Base-by-base conservation (phyloP, 2,888 invertebrate genomes). In the Pammene fasciana region DNA sequence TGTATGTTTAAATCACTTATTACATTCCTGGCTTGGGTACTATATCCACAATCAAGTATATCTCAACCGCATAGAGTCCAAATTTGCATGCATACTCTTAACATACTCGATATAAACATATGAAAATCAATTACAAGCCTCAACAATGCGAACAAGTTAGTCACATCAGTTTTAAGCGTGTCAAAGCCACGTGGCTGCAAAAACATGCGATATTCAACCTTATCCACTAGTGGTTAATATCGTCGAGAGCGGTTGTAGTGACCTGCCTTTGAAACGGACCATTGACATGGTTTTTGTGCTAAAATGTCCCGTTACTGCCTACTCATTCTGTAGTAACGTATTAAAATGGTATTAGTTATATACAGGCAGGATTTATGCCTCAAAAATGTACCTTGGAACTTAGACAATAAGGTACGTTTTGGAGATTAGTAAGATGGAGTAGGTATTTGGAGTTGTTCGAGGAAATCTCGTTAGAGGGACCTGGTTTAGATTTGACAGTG, bases 231-330 rank as follows among this genome's bases (percentile, higher is more conserved):
- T 0, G 0, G 0, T 56, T 34, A 64, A 50, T 43, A 36, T 64
- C 50, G 41, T 14, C 41, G 16, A 10, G 5, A 13, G 10, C 1
- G 7, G 34, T n/a, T 8, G 8, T 18, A n/a, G 3, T 54, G 52
- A 52, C 57, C 57, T 14, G 68, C 36, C 62, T 16, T 16, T 16
- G 34, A 50, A 66, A 41, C 68, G 45, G 64, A 68, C 52, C 70
- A 65, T 60, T 70, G 70, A 70, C 70, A 65, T 65, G 60, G 60
- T 70, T 70, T 70, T 70, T 70, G 18, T 50, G 70, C 65, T 34
- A 52, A 60, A 55, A 46, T 57, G 34, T 65, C 43, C 70, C 70
- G 70, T 70, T 70, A 70, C 11, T 52, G 57, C 64, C 64, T 57
- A 68, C 68, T 68, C 62, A 64, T 57, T 57, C 50, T 14, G 11